phyloP scores from a whole-genome alignment of 2,888 invertebrate species.

The Eumerus sabulonum region DNA sequence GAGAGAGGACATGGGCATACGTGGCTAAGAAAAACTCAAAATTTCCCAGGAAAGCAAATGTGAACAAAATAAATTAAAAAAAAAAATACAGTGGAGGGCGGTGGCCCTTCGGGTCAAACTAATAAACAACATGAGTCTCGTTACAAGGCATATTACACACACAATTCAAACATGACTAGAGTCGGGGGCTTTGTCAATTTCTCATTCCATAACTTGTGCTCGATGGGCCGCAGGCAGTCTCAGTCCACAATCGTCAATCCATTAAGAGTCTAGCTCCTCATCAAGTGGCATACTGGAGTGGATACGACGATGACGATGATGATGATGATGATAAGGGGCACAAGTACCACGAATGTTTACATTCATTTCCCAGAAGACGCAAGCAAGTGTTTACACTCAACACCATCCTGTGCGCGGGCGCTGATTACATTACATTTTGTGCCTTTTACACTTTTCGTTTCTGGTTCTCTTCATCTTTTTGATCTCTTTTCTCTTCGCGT shows the following conservation, averaged over 20 bases:
- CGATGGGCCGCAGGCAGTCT: constrained; percentile 17
- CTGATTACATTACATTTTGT: constrained; percentile 54
- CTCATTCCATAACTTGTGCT: constrained; percentile 2
- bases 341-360: constrained; percentile 62
- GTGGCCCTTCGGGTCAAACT: constrained; percentile 49
- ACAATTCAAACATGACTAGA: constrained; percentile 25
- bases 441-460: no score
- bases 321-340: constrained; percentile 30
- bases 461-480: no score
- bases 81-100: constrained; percentile 20
- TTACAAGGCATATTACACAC: constrained; percentile 39
- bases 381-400: constrained; percentile 61
- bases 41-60: no score
- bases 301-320: constrained; percentile 42
- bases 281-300: constrained; percentile 59
- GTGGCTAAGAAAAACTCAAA: no score
- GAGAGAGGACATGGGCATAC: no score
- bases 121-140: constrained; percentile 43
- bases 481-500: no score
- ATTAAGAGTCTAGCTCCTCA: constrained; percentile 30
- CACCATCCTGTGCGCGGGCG: constrained; percentile 63
- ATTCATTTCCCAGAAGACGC: constrained; percentile 55
- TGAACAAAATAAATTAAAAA: not conserved
- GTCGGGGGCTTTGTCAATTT: constrained; percentile 7
- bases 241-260: constrained; percentile 21